Percentiles rank a stretch among this genome's conserved stretches.
phyloP scores from a whole-genome alignment of 2,113 vertebrate species.

The Pipa parva region DNA sequence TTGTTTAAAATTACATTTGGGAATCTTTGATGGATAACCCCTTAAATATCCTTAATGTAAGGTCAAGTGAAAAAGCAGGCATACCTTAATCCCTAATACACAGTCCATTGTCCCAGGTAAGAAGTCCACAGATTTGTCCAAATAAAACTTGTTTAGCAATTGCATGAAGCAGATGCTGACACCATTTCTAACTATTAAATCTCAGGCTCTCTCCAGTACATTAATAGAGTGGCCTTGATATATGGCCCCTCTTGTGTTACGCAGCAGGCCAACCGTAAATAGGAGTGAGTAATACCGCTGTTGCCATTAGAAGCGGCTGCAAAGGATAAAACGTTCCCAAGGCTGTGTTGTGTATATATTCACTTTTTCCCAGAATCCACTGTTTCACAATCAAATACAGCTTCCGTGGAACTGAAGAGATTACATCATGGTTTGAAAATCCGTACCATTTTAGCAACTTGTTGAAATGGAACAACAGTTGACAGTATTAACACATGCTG shows the following conservation, averaged over 20 bases:
- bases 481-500: too few species aligned
- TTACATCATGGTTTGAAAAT: background rate
- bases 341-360: constrained; percentile 11
- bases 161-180: constrained; percentile 10
- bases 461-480: too few species aligned
- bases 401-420: background rate
- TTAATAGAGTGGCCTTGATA: constrained; percentile 33
- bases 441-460: too few species aligned
- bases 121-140: background rate
- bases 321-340: constrained; percentile 34
- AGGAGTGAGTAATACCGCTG: constrained; percentile 29
- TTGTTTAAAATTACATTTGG: too few species aligned
- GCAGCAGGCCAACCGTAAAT: constrained; percentile 21
- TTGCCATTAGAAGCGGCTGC: constrained; percentile 31
- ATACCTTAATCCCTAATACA: background rate
- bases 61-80: too few species aligned
- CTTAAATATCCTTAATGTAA: too few species aligned
- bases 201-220: constrained; percentile 7
- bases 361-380: constrained; percentile 8
- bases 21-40: too few species aligned
- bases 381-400: constrained; percentile 1
- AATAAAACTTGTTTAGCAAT: constrained; percentile 16
- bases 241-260: constrained; percentile 16
- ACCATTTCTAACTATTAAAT: constrained; percentile 16
- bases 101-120: background rate